Base-by-base conservation (phyloP, 2,888 invertebrate species). In the Sericinus montela region DNA sequence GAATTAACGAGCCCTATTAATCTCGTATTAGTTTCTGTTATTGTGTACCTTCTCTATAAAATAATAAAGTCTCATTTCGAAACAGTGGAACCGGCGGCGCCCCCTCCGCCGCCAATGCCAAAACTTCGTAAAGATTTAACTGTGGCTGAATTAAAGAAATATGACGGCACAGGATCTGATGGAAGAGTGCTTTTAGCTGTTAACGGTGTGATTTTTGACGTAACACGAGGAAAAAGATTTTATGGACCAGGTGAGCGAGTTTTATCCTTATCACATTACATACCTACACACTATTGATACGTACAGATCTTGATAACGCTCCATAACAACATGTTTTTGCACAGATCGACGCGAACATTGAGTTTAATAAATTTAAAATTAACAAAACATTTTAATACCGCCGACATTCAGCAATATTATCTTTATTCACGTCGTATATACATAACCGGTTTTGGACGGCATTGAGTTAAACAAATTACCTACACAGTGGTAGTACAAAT, bases 141-240 rank as follows among this genome's bases (percentile, higher is more conserved):
- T 23, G 90, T 96, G 35, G 92, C 94, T 63, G 97, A 99, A 83
- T 86, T 99, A 60, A 93, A 92, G 65, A 91, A 93, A 65, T 98
- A 93, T 75, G 92, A 94, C 69, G 98, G 98, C 15, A 94, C 90
- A 50, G 94, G 94, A 67, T 88, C 93, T 35, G 97, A 98, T 72
- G 97, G 97, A 32, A 91, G 98, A 69, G 94, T 98, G 58, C 90
- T 98, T 59, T 92, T 99, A 30, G 98, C 97, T 35, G 96, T 98
- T 39, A 97, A 98, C 78, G 95, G 97, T 47, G 95, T 93, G 74
- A 95, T 98, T 34, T 99, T 97, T 84, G 98, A 99, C 89, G 97
- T 96, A 56, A 98, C 98, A 16, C 93, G 91, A 73, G 97, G 97
- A 51, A 95, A 94, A 74, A 90, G 93, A 56, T 97, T 97, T 81